Conservation (phyloP, 2,113 vertebrate genomes). For the Nesoenas mayeri region DNA sequence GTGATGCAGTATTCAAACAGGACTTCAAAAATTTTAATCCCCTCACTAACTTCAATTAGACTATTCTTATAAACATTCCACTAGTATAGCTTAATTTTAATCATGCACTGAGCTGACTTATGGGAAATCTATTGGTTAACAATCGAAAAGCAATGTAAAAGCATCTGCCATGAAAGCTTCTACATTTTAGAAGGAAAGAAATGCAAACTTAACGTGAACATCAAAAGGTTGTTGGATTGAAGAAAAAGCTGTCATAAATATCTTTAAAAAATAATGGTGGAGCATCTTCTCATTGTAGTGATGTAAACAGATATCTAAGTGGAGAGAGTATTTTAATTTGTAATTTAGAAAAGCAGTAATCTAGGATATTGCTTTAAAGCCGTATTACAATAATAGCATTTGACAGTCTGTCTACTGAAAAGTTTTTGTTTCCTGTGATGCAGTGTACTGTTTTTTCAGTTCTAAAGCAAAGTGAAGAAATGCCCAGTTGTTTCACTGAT, state of each 20-base stretch:
- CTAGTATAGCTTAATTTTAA: not conserved
- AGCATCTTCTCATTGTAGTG: not conserved
- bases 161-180: not conserved
- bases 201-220: not conserved
- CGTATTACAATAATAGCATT: not conserved
- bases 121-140: not conserved
- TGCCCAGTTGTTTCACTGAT: not conserved
- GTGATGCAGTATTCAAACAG: not conserved
- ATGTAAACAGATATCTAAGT: not conserved
- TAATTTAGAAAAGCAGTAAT: not conserved
- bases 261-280: not conserved
- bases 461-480: not conserved
- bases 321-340: not conserved
- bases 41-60: not conserved
- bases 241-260: not conserved
- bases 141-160: not conserved
- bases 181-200: not conserved
- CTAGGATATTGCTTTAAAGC: not conserved
- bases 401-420: not conserved
- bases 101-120: not conserved
- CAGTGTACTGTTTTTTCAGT: not conserved
- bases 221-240: not conserved
- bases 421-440: not conserved
- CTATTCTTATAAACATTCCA: not conserved
- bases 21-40: not conserved